phyloP scores from a whole-genome alignment of 2,113 vertebrate genomes.

The Chaetops frenatus region DNA sequence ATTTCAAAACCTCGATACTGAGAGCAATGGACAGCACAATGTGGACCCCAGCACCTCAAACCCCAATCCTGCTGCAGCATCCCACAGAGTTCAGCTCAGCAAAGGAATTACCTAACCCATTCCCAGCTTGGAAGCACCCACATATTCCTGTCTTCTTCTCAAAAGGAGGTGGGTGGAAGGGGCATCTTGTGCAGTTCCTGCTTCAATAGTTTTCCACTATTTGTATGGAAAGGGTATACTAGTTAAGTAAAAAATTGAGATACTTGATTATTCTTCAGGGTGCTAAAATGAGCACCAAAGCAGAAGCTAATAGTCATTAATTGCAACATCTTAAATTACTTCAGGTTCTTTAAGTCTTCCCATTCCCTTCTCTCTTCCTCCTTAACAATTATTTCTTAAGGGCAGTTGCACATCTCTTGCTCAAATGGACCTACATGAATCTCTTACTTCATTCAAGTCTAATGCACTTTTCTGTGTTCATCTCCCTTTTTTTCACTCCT shows the following conservation, averaged over 20 bases:
- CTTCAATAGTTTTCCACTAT: background rate
- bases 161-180: background rate
- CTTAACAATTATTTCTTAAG: background rate
- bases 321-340: conserved; percentile 19
- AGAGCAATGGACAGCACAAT: background rate
- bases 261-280: background rate
- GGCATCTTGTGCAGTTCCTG: background rate
- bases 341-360: background rate
- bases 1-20: background rate
- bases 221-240: background rate
- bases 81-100: background rate
- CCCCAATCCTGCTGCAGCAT: background rate
- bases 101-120: background rate
- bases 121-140: background rate
- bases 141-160: background rate
- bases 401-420: background rate
- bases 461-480: background rate
- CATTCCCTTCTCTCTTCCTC: background rate
- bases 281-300: conserved; percentile 2
- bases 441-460: background rate
- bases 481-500: background rate
- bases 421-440: background rate
- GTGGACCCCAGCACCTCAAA: background rate
- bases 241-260: conserved; percentile 14
- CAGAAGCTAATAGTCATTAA: conserved; percentile 23